Base-by-base conservation (phyloP, 2,888 invertebrate genomes). In the Caenorhabditis wallacei region DNA sequence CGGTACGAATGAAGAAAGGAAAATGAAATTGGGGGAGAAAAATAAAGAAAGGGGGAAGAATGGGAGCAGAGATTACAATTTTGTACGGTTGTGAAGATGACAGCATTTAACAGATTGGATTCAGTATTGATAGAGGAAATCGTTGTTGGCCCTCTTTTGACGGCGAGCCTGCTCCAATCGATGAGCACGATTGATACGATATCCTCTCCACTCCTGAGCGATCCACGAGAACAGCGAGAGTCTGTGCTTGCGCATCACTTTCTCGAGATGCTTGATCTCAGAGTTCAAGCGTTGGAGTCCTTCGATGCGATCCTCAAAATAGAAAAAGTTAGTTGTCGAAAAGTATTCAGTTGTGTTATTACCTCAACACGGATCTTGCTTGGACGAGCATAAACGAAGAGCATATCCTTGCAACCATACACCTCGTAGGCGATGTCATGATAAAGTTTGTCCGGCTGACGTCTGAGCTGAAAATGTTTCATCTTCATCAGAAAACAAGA, bases 221-320 rank as follows among this genome's bases (percentile, higher is more conserved):
- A 30, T 1, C 18, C 20, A 30, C 2, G 30, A 11, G 51, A 48
- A 26, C 11, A 51, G 2, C 3, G 51, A 26, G 13, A 64, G 48
- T 35, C 51, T 48, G 11, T 16, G n/a, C 51, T 35, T 64, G 8
- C 11, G n/a, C 20, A 51, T 30, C 13, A n/a, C 1, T 13, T 35
- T 11, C 26, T 64, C 40, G 35, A 20, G 16, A 5, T 10, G 10
- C 3, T 20, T 20, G 48, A 64, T 64, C 18, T 35, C 30, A 4
- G 0, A 5, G 35, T 51, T 48, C 0, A 64, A 10, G 2, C 48
- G 48, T 1, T 18, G 30, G 26, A 64, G 64, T 18, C 64, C 64
- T 20, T 64, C 35, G 20, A 48, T 30, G 30, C 64, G 30, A n/a
- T 64, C 51, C 64, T 64, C 0, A 10, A 35, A 56, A 16, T 56